Base-by-base conservation (phyloP, 2,113 vertebrate genomes). In the Chionis minor region DNA sequence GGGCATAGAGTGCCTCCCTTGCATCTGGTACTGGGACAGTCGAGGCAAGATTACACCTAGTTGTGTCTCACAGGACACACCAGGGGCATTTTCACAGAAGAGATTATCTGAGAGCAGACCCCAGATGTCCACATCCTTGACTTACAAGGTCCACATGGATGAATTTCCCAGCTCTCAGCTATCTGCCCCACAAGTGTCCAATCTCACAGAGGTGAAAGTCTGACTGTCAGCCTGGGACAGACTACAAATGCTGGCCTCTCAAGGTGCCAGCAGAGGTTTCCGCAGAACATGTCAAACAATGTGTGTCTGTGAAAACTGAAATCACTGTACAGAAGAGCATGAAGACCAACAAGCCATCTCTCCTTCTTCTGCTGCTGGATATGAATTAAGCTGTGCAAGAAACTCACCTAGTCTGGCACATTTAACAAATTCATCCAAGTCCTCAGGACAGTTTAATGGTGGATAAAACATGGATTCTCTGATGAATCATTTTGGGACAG, bases 121-220 rank as follows among this genome's bases (percentile, higher is more conserved):
- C 54, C 92, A 93, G 81, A 94, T 91, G 79, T 82, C 66, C 1
- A 1, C 19, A 65, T 75, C 91, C 70, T 94, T 94, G 84, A 95
- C 92, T 96, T 89, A 87, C 56, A 89, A 89, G 44, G 81, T 96
- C 61, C 89, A 91, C 90, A 80, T n/a, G 54, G 93, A 91, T 61
- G 62, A 90, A 90, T 87, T 84, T 95, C 58, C 63, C 73, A 87
- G 65, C 35, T 89, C 55, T 93, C 72, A 92, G 56, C 84, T 86
- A 65, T 67, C 75, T 95, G 69, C 40, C 91, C 61, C 40, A 74
- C 75, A 91, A 79, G 88, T 93, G 85, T 84, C 80, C 93, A 32
- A 62, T 74, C 95, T 86, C 92, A 89, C 40, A 90, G 79, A 86
- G 80, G 81, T 88, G 80, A 92, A 90, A 92, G 38, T 51, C 86